Evolutionary conservation across 92 coral and sea anemone genomes (phyloP), one percentile per base, ranked within the genome.

Genomic region (Umimayanthus kanabou): DNA sequence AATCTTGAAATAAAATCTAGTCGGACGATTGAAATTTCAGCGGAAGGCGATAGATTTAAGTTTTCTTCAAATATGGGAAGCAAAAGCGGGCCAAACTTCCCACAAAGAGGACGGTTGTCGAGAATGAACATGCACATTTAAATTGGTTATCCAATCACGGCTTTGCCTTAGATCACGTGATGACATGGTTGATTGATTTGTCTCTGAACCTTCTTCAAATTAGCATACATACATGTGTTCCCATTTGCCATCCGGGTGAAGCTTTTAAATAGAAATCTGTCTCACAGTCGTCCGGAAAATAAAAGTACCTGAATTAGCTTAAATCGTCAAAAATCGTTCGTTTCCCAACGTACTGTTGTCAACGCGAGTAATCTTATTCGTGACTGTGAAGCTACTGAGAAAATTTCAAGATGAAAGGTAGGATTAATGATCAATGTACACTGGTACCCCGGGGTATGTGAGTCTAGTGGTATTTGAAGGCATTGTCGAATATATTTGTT

Each of bases 391-490:
- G 50, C 30, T 49, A 7, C 47, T 20, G 11, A 33, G 65, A 14
- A 67, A 42, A 43, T 39, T 82, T 67, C 30, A 47, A 10, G 39
- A 82, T 82, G 86, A 71, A 82, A 69, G 86, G 77, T 82, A 82
- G 70, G 57, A 49, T 28, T 49, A 50, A 13, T 26, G 22, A 49
- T 72, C 76, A 72, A 72, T 47, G 50, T 79, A 49, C 65, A 40
- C 50, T 13, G 39, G 39, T 82, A 67, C 64, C 77, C 86, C 43
- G 5, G 86, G 77, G 77, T 67, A n/a, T 43, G 75, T 28, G 30
- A 42, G 64, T 58, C 65, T 45, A 61, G 86, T 69, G 86, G 86
- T 82, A 67, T 82, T 82, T 82, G 18, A 81, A 81, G 69, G 26
- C n/a, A 22, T 69, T 39, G 39, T 40, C 5, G 86, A 42, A 65